Conservation (phyloP, 2,113 vertebrate species). For the Nycticryphes semicollaris region DNA sequence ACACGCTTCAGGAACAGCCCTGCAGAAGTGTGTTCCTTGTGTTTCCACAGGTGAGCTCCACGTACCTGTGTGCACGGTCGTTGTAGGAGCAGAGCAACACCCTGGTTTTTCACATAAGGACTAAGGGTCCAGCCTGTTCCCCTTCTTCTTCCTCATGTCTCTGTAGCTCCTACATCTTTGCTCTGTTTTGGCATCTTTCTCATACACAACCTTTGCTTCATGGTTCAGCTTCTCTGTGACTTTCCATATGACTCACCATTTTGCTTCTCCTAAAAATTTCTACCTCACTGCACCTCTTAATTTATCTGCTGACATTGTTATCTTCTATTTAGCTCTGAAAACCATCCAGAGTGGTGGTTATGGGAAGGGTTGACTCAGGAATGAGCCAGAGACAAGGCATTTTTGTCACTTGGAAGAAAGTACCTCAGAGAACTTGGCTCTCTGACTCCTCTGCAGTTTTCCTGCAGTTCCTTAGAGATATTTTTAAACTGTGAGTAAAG, state of each 20-base stretch:
- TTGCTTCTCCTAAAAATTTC: background rate
- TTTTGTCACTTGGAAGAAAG: background rate
- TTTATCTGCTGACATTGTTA: background rate
- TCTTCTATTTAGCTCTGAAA: background rate
- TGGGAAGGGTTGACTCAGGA: background rate
- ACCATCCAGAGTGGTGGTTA: background rate
- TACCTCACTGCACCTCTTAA: background rate
- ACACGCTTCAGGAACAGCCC: background rate
- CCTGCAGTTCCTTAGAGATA: background rate
- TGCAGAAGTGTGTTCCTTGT: background rate
- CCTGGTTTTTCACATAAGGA: background rate
- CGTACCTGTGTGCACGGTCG: accelerated
- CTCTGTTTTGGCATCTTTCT: background rate
- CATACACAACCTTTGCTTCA: background rate
- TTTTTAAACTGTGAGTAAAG: background rate
- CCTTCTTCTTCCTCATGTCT: background rate
- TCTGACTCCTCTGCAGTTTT: background rate
- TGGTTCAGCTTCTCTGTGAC: background rate
- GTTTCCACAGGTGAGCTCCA: background rate
- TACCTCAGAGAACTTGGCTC: background rate
- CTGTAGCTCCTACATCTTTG: background rate
- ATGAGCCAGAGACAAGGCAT: background rate
- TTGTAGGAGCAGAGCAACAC: background rate
- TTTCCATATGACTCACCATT: background rate
- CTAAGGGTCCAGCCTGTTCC: background rate